These are phyloP conservation scores for Oryzaephilus surinamensis DNA, from an alignment of 1,140 invertebrate genomes.

Conservation along the genomic window DNA sequence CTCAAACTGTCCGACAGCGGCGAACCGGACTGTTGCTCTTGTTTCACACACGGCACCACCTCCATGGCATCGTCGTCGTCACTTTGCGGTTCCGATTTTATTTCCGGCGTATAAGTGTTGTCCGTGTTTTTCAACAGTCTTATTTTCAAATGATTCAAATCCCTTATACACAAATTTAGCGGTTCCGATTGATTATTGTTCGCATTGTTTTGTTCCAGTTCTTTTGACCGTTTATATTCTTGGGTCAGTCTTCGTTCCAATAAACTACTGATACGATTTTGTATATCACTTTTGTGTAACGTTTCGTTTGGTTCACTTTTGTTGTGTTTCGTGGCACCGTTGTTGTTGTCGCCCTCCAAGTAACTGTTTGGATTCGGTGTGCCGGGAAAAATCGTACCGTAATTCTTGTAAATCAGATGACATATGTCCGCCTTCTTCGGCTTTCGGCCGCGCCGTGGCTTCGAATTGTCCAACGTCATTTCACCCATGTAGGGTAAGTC, in stretches of 20 bases:
- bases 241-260: slow-evolving; percentile 57
- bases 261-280: slow-evolving; percentile 57
- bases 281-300: slow-evolving; percentile 52
- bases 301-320: slow-evolving; percentile 20
- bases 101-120: slow-evolving; percentile 45
- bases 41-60: slow-evolving; percentile 34
- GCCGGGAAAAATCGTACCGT: slow-evolving; percentile 70
- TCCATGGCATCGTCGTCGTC: slow-evolving; percentile 46
- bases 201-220: neutral
- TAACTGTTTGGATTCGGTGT: slow-evolving; percentile 46
- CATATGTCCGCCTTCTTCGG: slow-evolving; percentile 85
- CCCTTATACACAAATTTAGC: slow-evolving; percentile 71
- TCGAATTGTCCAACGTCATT: slow-evolving; percentile 76
- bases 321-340: slow-evolving; percentile 15
- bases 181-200: slow-evolving; percentile 54
- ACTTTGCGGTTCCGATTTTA: slow-evolving; percentile 45
- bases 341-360: slow-evolving; percentile 30
- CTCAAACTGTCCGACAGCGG: slow-evolving; percentile 12
- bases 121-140: slow-evolving; percentile 48
- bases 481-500: slow-evolving; percentile 85
- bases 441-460: slow-evolving; percentile 70
- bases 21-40: slow-evolving; percentile 14
- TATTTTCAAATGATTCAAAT: slow-evolving; percentile 54
- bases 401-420: slow-evolving; percentile 83
- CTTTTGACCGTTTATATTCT: slow-evolving; percentile 32